phyloP scores from a whole-genome alignment of 2,888 invertebrate genomes.

The Oscheius sp. region DNA sequence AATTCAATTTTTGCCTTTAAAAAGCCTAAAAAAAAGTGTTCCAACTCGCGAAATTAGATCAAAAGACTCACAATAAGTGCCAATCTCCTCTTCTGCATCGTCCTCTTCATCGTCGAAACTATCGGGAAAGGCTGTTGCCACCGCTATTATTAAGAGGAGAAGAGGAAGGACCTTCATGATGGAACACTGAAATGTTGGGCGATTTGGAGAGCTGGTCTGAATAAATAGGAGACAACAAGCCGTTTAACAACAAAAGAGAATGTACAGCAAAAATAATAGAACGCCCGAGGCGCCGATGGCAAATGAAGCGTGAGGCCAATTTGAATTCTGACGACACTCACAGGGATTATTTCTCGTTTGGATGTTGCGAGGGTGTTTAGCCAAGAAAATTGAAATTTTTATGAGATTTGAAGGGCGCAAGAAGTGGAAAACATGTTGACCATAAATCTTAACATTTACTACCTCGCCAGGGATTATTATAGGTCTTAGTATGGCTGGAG shows the following conservation, averaged over 20 bases:
- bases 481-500: too few species aligned
- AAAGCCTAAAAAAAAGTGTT: neutral
- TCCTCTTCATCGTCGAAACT: constrained; percentile 12
- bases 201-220: neutral
- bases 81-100: neutral
- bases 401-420: too few species aligned
- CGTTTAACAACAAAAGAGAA: too few species aligned
- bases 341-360: too few species aligned
- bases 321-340: too few species aligned
- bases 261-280: neutral
- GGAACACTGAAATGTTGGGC: too few species aligned
- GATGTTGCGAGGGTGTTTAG: too few species aligned
- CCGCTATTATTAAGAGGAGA: neutral
- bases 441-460: too few species aligned
- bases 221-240: neutral
- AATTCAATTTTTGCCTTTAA: neutral
- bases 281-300: neutral
- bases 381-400: too few species aligned
- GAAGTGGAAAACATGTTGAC: too few species aligned
- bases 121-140: neutral
- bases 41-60: neutral
- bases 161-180: neutral
- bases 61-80: neutral
- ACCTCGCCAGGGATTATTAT: too few species aligned
- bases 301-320: constrained; percentile 8